Percentiles rank a stretch among this genome's conserved stretches.
Conservation (phyloP, 2,797 vertebrate species). For the Pelodytes ibericus region DNA sequence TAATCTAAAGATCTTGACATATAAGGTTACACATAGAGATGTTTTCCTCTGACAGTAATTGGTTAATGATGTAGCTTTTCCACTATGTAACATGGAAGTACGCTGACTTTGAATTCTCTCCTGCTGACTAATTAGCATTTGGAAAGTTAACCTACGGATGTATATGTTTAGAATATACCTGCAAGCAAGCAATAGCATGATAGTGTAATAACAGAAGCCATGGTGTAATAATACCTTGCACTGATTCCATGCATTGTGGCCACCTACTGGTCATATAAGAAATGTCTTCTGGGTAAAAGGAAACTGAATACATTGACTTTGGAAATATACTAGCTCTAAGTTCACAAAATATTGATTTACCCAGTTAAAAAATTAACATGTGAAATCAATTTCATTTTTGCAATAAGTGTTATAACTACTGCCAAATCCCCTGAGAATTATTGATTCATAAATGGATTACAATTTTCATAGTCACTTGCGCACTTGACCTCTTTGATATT, state of each 20-base stretch:
- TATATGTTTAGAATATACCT: too few relatives aligned
- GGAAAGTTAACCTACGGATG: too few relatives aligned
- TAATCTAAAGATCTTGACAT: too few relatives aligned
- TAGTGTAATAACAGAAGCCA: too few relatives aligned
- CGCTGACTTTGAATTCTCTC: too few relatives aligned
- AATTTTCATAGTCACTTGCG: neutral
- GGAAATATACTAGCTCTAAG: neutral
- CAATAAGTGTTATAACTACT: neutral
- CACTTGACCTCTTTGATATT: neutral
- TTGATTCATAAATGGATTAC: neutral
- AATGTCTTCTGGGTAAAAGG: conserved; percentile 3
- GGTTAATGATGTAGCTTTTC: too few relatives aligned
- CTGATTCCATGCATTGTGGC: conserved; percentile 37
- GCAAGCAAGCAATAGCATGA: too few relatives aligned
- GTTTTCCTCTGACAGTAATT: too few relatives aligned
- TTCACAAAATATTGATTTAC: neutral
- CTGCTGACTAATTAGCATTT: too few relatives aligned
- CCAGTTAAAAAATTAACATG: neutral
- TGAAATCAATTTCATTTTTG: neutral
- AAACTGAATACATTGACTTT: neutral
- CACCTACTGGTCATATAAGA: conserved; percentile 35
- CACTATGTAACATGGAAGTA: too few relatives aligned
- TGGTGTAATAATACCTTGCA: too few relatives aligned
- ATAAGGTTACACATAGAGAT: too few relatives aligned
- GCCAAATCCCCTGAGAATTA: neutral